Percentiles rank a stretch among this genome's conserved stretches.
Evolutionary conservation across 2,113 vertebrate species (phyloP).

Genomic region (Zosterops borbonicus): DNA sequence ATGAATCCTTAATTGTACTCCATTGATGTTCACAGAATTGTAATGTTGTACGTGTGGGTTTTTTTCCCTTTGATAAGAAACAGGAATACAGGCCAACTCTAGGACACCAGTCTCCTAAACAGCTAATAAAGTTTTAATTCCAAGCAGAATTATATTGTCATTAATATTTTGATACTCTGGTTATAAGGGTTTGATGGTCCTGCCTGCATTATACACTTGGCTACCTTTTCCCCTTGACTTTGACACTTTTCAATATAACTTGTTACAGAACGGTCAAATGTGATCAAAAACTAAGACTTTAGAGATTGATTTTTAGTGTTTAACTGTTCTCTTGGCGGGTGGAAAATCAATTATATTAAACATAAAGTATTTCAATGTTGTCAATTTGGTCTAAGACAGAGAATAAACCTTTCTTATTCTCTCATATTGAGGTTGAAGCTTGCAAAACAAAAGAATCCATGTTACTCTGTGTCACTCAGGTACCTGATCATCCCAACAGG

Average conservation of each 20-base stretch:
- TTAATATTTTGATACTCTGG: background rate
- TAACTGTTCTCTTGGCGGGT: constrained; percentile 36
- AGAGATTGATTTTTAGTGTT: constrained; percentile 39
- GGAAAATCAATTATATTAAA: constrained; percentile 60
- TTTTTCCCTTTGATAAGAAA: background rate
- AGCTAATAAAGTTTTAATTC: background rate
- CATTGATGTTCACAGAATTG: background rate
- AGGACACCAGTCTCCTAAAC: background rate
- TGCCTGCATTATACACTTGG: background rate
- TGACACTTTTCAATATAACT: background rate
- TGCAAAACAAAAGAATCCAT: background rate
- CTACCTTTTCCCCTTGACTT: background rate
- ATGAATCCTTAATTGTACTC: background rate
- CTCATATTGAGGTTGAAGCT: background rate
- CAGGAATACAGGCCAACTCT: background rate
- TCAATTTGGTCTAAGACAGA: constrained; percentile 12
- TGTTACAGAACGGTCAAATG: constrained; percentile 14
- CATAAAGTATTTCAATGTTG: constrained; percentile 14
- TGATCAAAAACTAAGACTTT: constrained; percentile 14
- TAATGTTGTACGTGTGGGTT: background rate
- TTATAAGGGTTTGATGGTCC: background rate
- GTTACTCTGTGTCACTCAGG: background rate
- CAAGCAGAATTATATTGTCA: background rate
- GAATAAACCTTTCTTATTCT: background rate
- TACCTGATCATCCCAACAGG: background rate